Percentiles rank a stretch among this genome's conserved stretches.
Conservation (phyloP, 2,888 invertebrate genomes). For the Nemapogon koenigi region DNA sequence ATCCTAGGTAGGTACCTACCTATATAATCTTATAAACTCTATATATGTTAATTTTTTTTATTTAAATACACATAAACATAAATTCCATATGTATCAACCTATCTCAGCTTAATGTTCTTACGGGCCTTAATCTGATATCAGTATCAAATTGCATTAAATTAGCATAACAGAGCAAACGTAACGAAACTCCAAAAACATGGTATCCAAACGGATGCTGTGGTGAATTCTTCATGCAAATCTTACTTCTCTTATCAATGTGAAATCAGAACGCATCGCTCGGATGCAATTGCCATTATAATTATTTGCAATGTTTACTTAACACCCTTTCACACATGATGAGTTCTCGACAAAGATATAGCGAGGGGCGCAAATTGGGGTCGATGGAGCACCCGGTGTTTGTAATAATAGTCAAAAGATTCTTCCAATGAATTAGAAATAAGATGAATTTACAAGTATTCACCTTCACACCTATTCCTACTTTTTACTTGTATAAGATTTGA, state of each 20-base stretch:
- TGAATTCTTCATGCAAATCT: conserved; percentile 54
- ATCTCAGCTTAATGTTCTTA: too few relatives aligned
- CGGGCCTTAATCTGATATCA: conserved; percentile 54
- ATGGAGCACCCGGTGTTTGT: conserved; percentile 8
- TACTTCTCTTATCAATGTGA: conserved; percentile 46
- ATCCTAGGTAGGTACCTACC: too few relatives aligned
- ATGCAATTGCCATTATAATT: conserved; percentile 61
- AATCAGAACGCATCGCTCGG: conserved; percentile 36
- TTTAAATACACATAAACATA: too few relatives aligned
- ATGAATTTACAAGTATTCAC: conserved; percentile 6
- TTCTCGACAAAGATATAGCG: conserved; percentile 39
- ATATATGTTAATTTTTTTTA: too few relatives aligned
- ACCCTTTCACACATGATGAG: conserved; percentile 65
- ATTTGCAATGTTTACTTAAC: conserved; percentile 68
- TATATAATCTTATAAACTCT: too few relatives aligned
- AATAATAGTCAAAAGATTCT: not conserved
- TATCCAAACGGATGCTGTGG: conserved; percentile 1
- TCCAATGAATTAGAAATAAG: conserved; percentile 7
- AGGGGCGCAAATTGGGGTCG: conserved; percentile 23
- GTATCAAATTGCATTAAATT: conserved; percentile 55
- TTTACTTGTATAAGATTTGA: too few relatives aligned
- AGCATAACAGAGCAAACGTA: conserved; percentile 52
- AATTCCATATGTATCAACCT: too few relatives aligned
- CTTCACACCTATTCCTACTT: too few relatives aligned
- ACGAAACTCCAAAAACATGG: conserved; percentile 13